These are phyloP conservation scores for Drosophila dives DNA, from an alignment of 2,888 invertebrate genomes.

Conservation along the genomic window DNA sequence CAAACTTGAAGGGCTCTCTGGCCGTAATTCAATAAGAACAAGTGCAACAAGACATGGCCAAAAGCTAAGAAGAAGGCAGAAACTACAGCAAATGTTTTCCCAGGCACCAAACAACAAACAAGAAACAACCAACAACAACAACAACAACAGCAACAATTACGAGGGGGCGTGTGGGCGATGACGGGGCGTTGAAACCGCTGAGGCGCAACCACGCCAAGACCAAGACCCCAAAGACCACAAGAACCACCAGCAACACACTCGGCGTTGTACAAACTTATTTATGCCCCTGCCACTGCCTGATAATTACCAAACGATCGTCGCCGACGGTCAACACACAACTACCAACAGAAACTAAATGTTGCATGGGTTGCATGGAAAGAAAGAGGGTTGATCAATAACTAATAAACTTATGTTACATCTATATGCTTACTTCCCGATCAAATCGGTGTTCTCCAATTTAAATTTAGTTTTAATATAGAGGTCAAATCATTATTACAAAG, in stretches of 20 bases:
- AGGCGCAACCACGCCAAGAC: constrained; percentile 65
- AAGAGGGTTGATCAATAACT: constrained; percentile 26
- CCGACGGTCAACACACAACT: constrained; percentile 13
- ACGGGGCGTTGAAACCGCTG: constrained; percentile 49
- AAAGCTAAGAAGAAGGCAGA: constrained; percentile 8
- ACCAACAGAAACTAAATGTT: constrained; percentile 25
- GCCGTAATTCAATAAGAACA: constrained; percentile 59
- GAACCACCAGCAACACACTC: constrained; percentile 23
- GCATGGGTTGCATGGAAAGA: not conserved
- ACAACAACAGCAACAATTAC: not conserved
- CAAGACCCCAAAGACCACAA: constrained; percentile 32
- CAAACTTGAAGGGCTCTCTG: constrained; percentile 45
- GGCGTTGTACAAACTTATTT: constrained; percentile 25
- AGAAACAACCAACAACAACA: not conserved
- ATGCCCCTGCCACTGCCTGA: constrained; percentile 24
- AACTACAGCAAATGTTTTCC: constrained; percentile 48
- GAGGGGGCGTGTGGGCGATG: constrained; percentile 61
- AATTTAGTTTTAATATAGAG: not conserved
- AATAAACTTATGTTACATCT: not conserved
- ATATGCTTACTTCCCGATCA: not conserved
- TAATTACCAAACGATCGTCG: constrained; percentile 45
- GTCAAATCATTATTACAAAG: not conserved
- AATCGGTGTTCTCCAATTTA: no score
- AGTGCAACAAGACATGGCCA: constrained; percentile 53
- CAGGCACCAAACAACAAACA: constrained; percentile 40